Evolutionary conservation across 2,888 invertebrate species (phyloP), one percentile per base, ranked within the genome.

Genomic region (Nomada goodeniana): DNA sequence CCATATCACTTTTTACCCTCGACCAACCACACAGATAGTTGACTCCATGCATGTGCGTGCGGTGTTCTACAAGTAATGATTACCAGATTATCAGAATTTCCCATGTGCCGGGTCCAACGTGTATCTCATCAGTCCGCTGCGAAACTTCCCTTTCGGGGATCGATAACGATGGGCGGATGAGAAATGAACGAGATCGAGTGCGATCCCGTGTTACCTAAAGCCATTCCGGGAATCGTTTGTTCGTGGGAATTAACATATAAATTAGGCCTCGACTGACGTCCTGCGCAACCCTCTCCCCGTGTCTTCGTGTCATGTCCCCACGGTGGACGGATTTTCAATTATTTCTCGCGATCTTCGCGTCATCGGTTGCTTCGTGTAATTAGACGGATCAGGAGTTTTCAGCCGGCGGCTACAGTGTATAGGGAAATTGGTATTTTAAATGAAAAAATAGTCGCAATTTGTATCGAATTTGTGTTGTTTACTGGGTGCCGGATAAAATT

Each of bases 231-330:
- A 78, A 76, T 83, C 86, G 86, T 87, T 91, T 86, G 82, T 84
- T 86, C 86, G 74, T 63, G 67, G 69, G 73, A 78, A 92, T 92
- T 92, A 92, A 91, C 92, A 92, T 92, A 92, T 92, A 92, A 92
- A 92, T 92, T 92, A 92, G 91, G 91, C 87, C 80, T 68, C 80
- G 65, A 29, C 85, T n/a, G 60, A 15, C 47, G 53, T 11, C 26
- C 26, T 11, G 52, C 15, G 36, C n/a, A 29, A 20, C 23, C 74
- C 15, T n/a, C 57, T 50, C 69, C 15, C 7, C 15, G 47, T 13
- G 47, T 13, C 57, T 20, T 20, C 20, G 53, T 26, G 57, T 20
- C 26, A 9, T 20, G 57, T 18, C 53, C 23, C 57, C 57, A 26
- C 53, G 20, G 13, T 13, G n/a, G 2, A 52, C 15, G 70, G 47